Evolutionary conservation across 2,888 invertebrate species (phyloP).

Genomic region (Theretra japonica): DNA sequence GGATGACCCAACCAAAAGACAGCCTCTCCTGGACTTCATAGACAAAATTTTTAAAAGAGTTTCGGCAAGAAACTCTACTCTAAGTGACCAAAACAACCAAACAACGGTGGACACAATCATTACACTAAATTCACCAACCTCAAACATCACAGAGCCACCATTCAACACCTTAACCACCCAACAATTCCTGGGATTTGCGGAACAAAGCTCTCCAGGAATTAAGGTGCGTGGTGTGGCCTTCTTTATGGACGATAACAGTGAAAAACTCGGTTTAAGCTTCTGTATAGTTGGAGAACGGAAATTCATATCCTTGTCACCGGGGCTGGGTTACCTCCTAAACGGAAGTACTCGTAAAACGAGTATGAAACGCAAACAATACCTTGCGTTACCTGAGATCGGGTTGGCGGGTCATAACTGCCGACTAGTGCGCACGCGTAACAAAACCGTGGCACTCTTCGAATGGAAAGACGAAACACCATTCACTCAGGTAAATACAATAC

Average conservation of each 20-base stretch:
- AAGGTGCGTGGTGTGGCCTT: not conserved
- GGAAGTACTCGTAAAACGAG: too few species aligned
- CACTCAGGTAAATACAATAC: not conserved
- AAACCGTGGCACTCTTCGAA: not conserved
- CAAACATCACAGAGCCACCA: not conserved
- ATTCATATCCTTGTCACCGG: too few species aligned
- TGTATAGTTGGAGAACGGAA: not conserved
- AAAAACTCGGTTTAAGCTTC: not conserved
- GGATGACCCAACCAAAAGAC: not conserved
- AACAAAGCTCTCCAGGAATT: not conserved
- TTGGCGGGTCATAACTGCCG: too few species aligned
- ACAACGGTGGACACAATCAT: not conserved
- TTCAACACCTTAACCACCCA: not conserved
- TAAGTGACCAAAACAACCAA: not conserved
- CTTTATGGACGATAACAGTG: not conserved
- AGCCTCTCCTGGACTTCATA: not conserved
- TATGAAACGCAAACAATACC: too few species aligned
- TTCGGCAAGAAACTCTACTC: not conserved
- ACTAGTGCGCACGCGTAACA: not conserved
- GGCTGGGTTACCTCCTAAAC: too few species aligned
- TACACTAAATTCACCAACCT: not conserved
- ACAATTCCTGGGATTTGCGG: not conserved
- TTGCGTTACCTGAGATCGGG: too few species aligned
- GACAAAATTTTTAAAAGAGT: not conserved
- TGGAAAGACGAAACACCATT: not conserved